Conservation (phyloP, 2,888 invertebrate species). For the Lucinisca nassula region DNA sequence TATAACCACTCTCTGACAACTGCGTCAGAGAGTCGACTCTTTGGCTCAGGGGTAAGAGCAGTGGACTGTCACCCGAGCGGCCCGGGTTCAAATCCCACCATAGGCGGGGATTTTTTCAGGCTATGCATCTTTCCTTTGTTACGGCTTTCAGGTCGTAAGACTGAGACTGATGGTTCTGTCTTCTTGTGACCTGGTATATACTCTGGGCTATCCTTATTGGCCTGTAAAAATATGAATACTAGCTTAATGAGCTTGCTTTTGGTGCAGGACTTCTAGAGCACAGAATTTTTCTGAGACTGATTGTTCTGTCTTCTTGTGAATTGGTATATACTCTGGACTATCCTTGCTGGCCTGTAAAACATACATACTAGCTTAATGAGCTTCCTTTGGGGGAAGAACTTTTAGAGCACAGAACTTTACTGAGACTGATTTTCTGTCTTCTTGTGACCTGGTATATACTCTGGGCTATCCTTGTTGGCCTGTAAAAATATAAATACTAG, state of each 20-base stretch:
- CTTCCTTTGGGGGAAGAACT: neutral
- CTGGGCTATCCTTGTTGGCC: conserved; percentile 91
- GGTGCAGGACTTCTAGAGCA: conserved; percentile 94
- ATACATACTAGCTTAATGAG: no score
- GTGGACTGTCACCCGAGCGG: no score
- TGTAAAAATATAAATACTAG: conserved; percentile 88
- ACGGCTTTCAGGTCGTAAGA: no score
- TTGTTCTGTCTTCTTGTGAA: conserved; percentile 91
- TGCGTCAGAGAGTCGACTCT: no score
- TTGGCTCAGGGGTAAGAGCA: no score
- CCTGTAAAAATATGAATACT: conserved; percentile 91
- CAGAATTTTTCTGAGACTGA: conserved; percentile 94
- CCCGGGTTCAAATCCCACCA: no score
- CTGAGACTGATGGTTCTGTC: conserved; percentile 91
- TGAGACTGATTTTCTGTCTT: conserved; percentile 92
- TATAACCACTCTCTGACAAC: no score
- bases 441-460: conserved; percentile 89
- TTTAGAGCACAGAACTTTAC: neutral
- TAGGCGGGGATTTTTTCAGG: no score
- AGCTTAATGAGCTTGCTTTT: conserved; percentile 91
- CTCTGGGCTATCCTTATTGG: conserved; percentile 90
- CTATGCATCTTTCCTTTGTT: no score
- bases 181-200: conserved; percentile 90
- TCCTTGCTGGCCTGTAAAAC: conserved; percentile 91
- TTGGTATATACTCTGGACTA: conserved; percentile 88